Evolutionary conservation across 2,888 invertebrate species (phyloP).

Genomic region (Drosophila greeni): DNA sequence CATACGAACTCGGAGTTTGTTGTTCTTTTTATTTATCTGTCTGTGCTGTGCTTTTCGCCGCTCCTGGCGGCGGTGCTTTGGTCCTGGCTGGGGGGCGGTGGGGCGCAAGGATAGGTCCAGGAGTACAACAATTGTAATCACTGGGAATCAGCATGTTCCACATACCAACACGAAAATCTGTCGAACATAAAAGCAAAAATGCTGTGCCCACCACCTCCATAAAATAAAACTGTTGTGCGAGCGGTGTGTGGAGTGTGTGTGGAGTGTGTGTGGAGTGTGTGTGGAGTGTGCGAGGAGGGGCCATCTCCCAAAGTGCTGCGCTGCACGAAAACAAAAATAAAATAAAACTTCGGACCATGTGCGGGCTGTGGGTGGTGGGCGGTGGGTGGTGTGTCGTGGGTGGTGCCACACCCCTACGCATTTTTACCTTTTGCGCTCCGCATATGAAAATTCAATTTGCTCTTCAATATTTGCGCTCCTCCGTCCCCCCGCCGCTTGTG

Average conservation of each 20-base stretch:
- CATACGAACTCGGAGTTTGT: slow-evolving; percentile 16
- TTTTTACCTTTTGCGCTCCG: slow-evolving; percentile 49
- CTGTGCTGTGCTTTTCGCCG: slow-evolving; percentile 63
- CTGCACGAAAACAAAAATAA: slow-evolving; percentile 48
- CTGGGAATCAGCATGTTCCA: slow-evolving; percentile 73
- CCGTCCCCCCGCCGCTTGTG: slow-evolving; percentile 49
- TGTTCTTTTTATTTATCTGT: slow-evolving; percentile 56
- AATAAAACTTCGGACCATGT: slow-evolving; percentile 28
- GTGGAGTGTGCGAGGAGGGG: no score
- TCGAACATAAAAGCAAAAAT: slow-evolving; percentile 71
- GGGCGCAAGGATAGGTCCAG: slow-evolving; percentile 25
- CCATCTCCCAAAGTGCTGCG: slow-evolving; percentile 60
- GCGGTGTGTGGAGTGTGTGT: slow-evolving; percentile 5
- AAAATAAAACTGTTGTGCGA: slow-evolving; percentile 61
- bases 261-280: no score
- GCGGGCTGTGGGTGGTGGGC: slow-evolving; percentile 6
- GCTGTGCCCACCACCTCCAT: slow-evolving; percentile 56
- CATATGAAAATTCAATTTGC: slow-evolving; percentile 72
- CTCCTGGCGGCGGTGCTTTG: slow-evolving; percentile 33
- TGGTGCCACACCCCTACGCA: slow-evolving; percentile 27
- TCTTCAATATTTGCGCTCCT: slow-evolving; percentile 65
- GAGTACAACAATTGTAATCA: slow-evolving; percentile 69
- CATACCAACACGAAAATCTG: slow-evolving; percentile 74
- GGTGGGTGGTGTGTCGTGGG: not conserved
- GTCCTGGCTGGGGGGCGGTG: not conserved